Base-by-base conservation (phyloP, 2,888 invertebrate genomes). In the Caprella mutica region DNA sequence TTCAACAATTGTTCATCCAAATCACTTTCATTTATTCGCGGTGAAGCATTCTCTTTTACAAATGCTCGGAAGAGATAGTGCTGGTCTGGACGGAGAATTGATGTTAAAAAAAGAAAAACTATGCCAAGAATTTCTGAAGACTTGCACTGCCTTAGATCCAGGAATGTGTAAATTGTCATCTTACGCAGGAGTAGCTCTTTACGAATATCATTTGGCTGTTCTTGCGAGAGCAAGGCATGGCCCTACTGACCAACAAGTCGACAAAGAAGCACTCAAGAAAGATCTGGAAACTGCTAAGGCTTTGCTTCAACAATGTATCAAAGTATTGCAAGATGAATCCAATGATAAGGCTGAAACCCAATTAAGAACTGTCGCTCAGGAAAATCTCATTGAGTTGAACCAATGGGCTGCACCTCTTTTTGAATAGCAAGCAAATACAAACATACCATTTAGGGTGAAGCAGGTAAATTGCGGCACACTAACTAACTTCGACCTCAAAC, bases 1-100 rank as follows among this genome's bases (percentile, higher is more conserved):
- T 4, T 40, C 55, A 14, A 55, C 38, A 1, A 54, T 54, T 67
- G 74, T 90, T 56, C 89, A 90, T 73, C 83, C 84, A 0, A 82
- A 86, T 69, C 90, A 90, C 73, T 90, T 86, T 70, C 86, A 87
- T 67, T 77, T 85, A 65, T 86, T 86, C 68, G 81, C 85, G 0
- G 78, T 88, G 8, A 85, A 85, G 67, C 90, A 90, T 72, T 84
- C 86, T 0, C 73, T 90, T 29, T 77, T 89, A 52, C 90, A 90
- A 70, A 71, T 89, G 51, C 85, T 84, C 69, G 86, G 86, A 6
- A 78, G 83, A 35, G 44, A 56, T 17, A 42, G 43, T 24, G 42
- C 50, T 1, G 48, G 43, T 30, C 33, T 40, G 5, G 40, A 57
- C 19, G 64, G 56, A 12, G 51, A 56, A n/a, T 26, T 19, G n/a